A percentile compares a stretch with the other conserved stretches of the same genome.
phyloP scores from a whole-genome alignment of 2,113 vertebrate species.

The Poeciliopsis retropinna region DNA sequence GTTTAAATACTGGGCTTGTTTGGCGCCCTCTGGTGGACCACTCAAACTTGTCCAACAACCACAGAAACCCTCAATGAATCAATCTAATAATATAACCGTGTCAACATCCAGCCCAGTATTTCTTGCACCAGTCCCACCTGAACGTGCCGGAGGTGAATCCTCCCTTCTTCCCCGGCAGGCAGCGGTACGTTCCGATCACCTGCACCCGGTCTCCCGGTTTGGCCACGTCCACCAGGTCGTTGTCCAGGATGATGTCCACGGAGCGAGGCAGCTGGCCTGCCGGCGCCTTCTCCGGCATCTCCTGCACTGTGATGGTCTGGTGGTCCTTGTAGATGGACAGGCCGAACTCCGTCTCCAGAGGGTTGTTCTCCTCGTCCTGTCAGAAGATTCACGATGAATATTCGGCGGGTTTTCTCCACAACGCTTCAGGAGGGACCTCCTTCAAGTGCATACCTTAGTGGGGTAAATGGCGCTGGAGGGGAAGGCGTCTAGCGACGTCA shows the following conservation, averaged over 20 bases:
- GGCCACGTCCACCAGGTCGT: conserved; percentile 91
- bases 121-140: conserved; percentile 78
- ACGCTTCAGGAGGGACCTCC: too few relatives aligned
- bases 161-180: conserved; percentile 93
- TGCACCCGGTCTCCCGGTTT: conserved; percentile 95
- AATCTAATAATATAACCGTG: too few relatives aligned
- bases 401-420: neutral
- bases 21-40: too few relatives aligned
- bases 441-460: conserved; percentile 85
- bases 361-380: conserved; percentile 98
- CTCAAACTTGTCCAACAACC: too few relatives aligned
- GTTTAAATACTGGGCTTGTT: too few relatives aligned
- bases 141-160: conserved; percentile 96
- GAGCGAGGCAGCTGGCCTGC: conserved; percentile 97
- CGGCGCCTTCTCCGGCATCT: conserved; percentile 98
- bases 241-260: conserved; percentile 92
- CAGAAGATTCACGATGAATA: neutral
- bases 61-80: too few relatives aligned
- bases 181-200: conserved; percentile 93
- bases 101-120: too few relatives aligned
- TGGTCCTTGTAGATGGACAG: conserved; percentile 95
- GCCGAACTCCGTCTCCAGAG: conserved; percentile 94
- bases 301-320: conserved; percentile 96
- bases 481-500: conserved; percentile 94
- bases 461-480: conserved; percentile 92